Percentiles rank a stretch among this genome's conserved stretches.
These are phyloP conservation scores for Anhinga rufa DNA, from an alignment of 2,113 vertebrate species.

Conservation along the genomic window DNA sequence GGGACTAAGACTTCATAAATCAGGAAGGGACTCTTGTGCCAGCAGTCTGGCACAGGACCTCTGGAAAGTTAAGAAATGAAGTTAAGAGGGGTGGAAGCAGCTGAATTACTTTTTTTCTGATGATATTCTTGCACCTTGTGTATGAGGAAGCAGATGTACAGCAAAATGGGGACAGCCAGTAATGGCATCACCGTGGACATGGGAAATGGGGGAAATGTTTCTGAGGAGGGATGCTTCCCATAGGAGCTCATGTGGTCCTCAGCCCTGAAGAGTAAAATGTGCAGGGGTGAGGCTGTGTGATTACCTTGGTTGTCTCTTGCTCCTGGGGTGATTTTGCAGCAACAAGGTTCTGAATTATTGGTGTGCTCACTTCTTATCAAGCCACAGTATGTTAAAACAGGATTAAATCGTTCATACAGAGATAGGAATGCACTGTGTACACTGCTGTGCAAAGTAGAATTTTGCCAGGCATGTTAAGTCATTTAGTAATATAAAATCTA, in stretches of 20 bases:
- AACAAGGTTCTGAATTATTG: neutral
- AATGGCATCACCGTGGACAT: neutral
- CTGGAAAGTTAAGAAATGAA: neutral
- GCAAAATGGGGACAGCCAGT: neutral
- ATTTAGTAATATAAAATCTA: neutral
- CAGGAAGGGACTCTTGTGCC: neutral
- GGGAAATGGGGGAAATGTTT: neutral
- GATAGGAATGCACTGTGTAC: neutral
- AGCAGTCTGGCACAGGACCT: neutral
- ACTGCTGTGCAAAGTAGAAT: neutral
- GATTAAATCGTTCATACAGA: neutral
- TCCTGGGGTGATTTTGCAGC: neutral
- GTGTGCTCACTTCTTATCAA: neutral
- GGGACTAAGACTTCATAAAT: neutral
- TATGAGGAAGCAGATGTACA: neutral
- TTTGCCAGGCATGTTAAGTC: neutral
- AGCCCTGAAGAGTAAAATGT: rapidly evolving
- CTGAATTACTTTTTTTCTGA: neutral
- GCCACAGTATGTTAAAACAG: neutral
- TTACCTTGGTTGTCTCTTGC: neutral
- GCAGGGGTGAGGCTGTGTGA: neutral
- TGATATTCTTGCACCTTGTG: neutral
- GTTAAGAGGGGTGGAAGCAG: neutral
- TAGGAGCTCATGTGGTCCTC: rapidly evolving
- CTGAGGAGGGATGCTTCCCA: neutral